Conservation (phyloP, 1,140 invertebrate genomes). For the Calephelis nemesis region DNA sequence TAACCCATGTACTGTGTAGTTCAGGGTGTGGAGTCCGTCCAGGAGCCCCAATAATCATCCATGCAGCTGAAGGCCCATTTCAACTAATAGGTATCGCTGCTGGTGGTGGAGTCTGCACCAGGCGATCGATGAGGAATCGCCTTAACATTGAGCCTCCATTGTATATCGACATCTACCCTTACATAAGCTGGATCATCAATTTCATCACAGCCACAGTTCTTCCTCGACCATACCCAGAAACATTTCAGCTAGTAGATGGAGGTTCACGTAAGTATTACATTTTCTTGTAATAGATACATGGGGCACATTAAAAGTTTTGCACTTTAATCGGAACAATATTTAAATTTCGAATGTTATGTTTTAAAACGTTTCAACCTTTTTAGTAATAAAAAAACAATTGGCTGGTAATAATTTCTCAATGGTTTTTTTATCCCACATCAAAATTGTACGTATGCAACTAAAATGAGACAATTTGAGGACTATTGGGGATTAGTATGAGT, state of each 20-base stretch:
- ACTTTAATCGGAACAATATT: no score
- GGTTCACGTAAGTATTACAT: slow-evolving; percentile 40
- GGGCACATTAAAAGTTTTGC: no score
- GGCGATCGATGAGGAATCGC: slow-evolving; percentile 44
- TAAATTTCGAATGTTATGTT: no score
- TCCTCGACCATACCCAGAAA: slow-evolving; percentile 53
- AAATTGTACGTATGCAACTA: no score
- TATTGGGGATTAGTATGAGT: no score
- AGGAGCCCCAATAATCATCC: slow-evolving; percentile 56
- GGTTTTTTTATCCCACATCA: no score
- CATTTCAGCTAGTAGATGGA: slow-evolving; percentile 46
- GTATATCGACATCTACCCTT: slow-evolving; percentile 63
- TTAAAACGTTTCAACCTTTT: no score
- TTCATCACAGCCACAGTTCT: slow-evolving; percentile 52
- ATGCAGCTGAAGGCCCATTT: slow-evolving; percentile 49
- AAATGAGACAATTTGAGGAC: no score
- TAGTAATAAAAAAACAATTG: no score
- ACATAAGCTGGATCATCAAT: slow-evolving; percentile 57
- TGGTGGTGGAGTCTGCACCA: slow-evolving; percentile 45
- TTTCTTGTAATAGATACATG: no score
- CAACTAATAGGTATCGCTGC: slow-evolving; percentile 57
- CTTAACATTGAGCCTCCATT: slow-evolving; percentile 57
- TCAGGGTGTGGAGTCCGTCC: slow-evolving; percentile 60
- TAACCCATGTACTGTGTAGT: slow-evolving; percentile 57
- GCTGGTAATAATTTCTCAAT: no score